These are phyloP conservation scores for Ceryle rudis DNA, from an alignment of 2,797 vertebrate species.

Conservation along the genomic window DNA sequence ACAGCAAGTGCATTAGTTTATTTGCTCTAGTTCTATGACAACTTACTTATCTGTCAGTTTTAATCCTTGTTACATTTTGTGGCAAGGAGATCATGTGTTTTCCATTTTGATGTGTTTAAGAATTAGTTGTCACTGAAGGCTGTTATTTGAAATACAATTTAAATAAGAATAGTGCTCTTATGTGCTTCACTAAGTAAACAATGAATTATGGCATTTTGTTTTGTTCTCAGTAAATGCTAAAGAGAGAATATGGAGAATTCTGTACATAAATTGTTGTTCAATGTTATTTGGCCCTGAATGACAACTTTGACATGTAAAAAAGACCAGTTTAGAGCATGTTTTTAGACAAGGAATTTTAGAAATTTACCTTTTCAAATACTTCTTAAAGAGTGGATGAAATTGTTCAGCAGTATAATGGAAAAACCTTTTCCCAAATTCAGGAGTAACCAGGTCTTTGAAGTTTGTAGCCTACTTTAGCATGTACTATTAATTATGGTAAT, in stretches of 20 bases:
- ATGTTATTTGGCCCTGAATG: background rate
- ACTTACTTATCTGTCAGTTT: slow-evolving; percentile 24
- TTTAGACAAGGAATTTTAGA: background rate
- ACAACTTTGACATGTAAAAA: background rate
- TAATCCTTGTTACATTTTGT: slow-evolving; percentile 11
- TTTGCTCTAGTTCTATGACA: slow-evolving; percentile 25
- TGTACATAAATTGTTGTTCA: background rate
- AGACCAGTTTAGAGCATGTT: background rate
- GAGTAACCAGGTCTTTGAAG: background rate
- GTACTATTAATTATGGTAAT: background rate
- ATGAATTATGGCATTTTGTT: background rate
- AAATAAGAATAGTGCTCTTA: background rate
- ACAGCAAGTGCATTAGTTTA: slow-evolving; percentile 18
- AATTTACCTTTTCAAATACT: background rate
- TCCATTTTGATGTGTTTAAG: slow-evolving; percentile 35
- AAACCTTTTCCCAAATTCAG: background rate
- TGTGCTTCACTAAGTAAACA: background rate
- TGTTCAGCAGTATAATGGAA: background rate
- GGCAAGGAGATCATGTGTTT: slow-evolving; percentile 21
- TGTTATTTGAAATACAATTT: slow-evolving; percentile 38
- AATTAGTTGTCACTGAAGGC: slow-evolving; percentile 19
- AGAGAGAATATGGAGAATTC: background rate
- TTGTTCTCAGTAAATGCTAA: slow-evolving; percentile 9
- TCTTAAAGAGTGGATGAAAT: background rate
- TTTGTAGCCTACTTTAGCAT: background rate